phyloP scores from a whole-genome alignment of 2,797 vertebrate species.

The Pogoniulus pusillus region DNA sequence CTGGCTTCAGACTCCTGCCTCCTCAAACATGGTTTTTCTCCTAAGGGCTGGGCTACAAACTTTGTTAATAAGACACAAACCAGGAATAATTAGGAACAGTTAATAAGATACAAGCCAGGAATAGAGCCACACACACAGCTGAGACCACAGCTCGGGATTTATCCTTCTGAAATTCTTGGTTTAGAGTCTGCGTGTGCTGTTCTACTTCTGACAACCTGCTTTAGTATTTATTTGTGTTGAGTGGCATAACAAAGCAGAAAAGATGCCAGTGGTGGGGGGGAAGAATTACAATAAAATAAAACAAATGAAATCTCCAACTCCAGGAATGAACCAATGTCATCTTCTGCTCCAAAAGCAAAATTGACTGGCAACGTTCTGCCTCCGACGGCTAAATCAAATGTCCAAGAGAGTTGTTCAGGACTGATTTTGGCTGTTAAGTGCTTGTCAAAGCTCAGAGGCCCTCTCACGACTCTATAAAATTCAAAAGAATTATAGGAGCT shows the following conservation, averaged over 20 bases:
- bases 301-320: slow-evolving; percentile 53
- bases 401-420: slow-evolving; percentile 77
- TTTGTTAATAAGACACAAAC: slow-evolving; percentile 28
- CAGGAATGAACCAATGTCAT: slow-evolving; percentile 59
- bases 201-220: slow-evolving; percentile 1
- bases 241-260: slow-evolving; percentile 52
- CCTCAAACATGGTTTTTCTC: slow-evolving; percentile 3
- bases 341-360: slow-evolving; percentile 61
- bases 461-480: slow-evolving; percentile 84
- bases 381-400: slow-evolving; percentile 77
- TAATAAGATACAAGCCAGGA: too few relatives aligned
- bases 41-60: slow-evolving; percentile 12
- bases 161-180: too few relatives aligned
- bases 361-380: slow-evolving; percentile 69
- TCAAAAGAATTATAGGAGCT: slow-evolving; percentile 84
- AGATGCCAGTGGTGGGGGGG: background rate
- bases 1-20: background rate
- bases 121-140: too few relatives aligned
- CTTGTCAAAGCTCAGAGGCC: slow-evolving; percentile 82
- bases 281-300: slow-evolving; percentile 46
- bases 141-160: too few relatives aligned
- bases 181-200: background rate
- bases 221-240: slow-evolving; percentile 46
- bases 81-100: background rate
- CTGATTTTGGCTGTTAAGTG: slow-evolving; percentile 85